Base-by-base conservation (phyloP, 2,113 vertebrate genomes). In the Brachypodius melanocephalos region DNA sequence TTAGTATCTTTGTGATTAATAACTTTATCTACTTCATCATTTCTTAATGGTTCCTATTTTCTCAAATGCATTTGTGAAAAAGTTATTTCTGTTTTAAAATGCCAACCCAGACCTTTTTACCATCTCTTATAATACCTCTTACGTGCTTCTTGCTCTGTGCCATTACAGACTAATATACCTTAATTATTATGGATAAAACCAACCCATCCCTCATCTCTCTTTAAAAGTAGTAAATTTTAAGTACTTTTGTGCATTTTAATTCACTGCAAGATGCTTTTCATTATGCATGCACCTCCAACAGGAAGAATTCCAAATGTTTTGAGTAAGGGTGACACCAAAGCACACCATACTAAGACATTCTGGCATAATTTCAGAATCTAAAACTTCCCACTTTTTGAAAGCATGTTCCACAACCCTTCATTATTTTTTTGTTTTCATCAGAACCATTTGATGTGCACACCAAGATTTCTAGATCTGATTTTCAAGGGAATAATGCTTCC, bases 11-110 rank as follows among this genome's bases (percentile, higher is more conserved):
- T 85, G 49, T 91, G 83, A 91, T 91, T 92, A 92, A 85, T 90
- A 94, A 85, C 75, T 94, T 95, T 85, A 96, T 89, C 81, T 68
- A 84, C 66, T 67, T 75, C 84, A 87, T 90, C 20, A 84, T 89
- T 94, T 94, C 93, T 79, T 95, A 92, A 91, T 87, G 69, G 57
- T 31, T 46, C 25, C 62, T 69, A 72, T 65, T 85, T 95, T 91
- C 73, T 85, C 57, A 87, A 87, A 94, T 76, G 81, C 24, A 79
- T 72, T 75, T 82, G 17, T 76, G 84, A 54, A 91, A 59, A 86
- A 72, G 26, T 72, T 91, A 79, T 73, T 96, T 90, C 69, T 68
- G 28, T 65, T 87, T 91, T 54, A 78, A 89, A 90, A 74, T 74
- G 86, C 52, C 67, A 24, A 75, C 69, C 68, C 80, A 91, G 67